phyloP scores from a whole-genome alignment of 1,140 invertebrate species.

The Amyelois transitella region DNA sequence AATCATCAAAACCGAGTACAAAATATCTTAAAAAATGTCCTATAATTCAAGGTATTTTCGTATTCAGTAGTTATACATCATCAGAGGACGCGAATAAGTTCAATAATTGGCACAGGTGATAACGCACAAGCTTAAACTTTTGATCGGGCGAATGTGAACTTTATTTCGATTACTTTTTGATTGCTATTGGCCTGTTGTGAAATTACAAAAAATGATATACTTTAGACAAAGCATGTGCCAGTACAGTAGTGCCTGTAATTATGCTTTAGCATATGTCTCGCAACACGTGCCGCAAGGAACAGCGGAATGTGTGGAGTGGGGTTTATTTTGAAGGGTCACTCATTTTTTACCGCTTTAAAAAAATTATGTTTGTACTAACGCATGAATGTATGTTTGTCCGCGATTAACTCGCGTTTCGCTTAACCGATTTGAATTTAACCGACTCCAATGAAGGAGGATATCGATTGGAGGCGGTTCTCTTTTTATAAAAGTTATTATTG shows the following conservation, averaged over 20 bases:
- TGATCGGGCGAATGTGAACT: neutral
- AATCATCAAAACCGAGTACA: neutral
- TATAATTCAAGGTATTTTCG: neutral
- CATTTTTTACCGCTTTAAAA: too few relatives aligned
- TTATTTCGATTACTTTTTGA: neutral
- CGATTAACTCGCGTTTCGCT: too few relatives aligned
- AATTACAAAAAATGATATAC: constrained; percentile 7
- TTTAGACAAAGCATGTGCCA: constrained; percentile 25
- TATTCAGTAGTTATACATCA: constrained; percentile 8
- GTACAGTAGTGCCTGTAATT: constrained; percentile 24
- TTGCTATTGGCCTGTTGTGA: neutral
- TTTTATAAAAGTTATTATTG: too few relatives aligned
- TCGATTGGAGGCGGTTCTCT: too few relatives aligned
- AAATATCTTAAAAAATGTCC: neutral
- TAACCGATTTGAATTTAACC: too few relatives aligned
- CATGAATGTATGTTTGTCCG: too few relatives aligned
- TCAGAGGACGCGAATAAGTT: constrained; percentile 33
- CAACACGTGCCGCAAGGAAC: constrained; percentile 33
- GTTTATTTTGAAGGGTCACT: too few relatives aligned
- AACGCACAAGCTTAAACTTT: neutral
- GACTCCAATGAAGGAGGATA: too few relatives aligned
- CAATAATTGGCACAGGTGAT: constrained; percentile 43
- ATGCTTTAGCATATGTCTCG: constrained; percentile 47
- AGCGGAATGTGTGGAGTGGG: constrained; percentile 14
- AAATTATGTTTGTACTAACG: too few relatives aligned